Base-by-base conservation (phyloP, 2,888 invertebrate genomes). In the Camptogramma bilineatum region DNA sequence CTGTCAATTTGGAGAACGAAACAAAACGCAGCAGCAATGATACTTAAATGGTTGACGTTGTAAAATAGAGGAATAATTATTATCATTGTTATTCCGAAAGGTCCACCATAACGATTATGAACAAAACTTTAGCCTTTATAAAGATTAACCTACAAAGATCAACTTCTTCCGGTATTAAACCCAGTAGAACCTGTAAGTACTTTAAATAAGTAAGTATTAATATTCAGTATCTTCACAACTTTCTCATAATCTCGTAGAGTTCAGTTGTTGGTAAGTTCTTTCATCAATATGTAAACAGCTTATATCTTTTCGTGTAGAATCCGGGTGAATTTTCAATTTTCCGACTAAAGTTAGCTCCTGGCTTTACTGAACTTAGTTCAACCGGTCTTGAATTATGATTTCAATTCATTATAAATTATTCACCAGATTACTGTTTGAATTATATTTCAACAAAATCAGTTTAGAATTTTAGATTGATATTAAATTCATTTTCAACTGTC, bases 251-350 rank as follows among this genome's bases (percentile, higher is more conserved):
- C 54, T 58, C 39, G 10, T 13, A 24, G 16, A 31, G 31, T 57
- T 57, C 50, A 55, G 21, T 56, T 48, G 56, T 56, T 31, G n/a
- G 48, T 46, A 57, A 57, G 39, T 50, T 47, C n/a, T 9, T 48
- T 34, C 55, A 34, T 55, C 47, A 57, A 24, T 57, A 56, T 48
- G 39, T 24, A 50, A 50, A 13, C 48, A 50, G 55, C 31, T 56
- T 34, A 34, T 39, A 48, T 21, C 48, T 56, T 55, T 55, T n/a
- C 42, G 19, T 39, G 34, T 39, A 19, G 53, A 44, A 34, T 39
- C 10, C 8, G 39, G 39, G n/a, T 39, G 39, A 28, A 39, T 39
- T 39, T 53, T 44, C 4, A 24, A 53, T 53, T 53, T 53, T 17
- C 53, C 42, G n/a, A 48, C 48, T 39, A 39, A 28, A 28, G 28